Conservation (phyloP, 2,888 invertebrate species). For the Melikaiella ostensackeni region DNA sequence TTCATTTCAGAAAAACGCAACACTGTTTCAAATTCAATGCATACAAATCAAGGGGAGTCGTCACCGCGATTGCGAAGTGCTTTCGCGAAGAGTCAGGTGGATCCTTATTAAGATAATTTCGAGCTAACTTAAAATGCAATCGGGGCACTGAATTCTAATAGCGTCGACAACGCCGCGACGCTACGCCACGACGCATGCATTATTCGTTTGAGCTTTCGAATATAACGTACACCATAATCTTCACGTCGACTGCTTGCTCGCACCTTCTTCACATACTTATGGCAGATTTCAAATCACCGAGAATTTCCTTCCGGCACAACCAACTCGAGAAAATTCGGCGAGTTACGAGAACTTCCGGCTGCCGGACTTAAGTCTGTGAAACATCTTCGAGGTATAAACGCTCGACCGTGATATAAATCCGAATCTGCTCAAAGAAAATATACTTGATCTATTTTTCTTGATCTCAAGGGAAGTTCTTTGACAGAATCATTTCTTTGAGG, state of each 20-base stretch:
- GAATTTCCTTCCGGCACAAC: slow-evolving; percentile 16
- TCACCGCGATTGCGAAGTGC: slow-evolving; percentile 20
- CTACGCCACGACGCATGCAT: slow-evolving; percentile 51
- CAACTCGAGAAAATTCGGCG: slow-evolving; percentile 23
- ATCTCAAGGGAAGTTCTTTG: background rate
- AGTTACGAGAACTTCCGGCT: slow-evolving; percentile 30
- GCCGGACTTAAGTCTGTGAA: slow-evolving; percentile 20
- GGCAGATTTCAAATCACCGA: slow-evolving; percentile 27
- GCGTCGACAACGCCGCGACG: slow-evolving; percentile 41
- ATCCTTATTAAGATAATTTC: slow-evolving; percentile 66
- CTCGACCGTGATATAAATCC: background rate
- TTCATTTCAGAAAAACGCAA: slow-evolving; percentile 56
- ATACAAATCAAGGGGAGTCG: slow-evolving; percentile 58
- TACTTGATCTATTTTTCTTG: background rate
- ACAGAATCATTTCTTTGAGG: background rate
- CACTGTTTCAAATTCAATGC: slow-evolving; percentile 65
- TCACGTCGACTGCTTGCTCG: slow-evolving; percentile 19
- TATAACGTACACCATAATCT: slow-evolving; percentile 44
- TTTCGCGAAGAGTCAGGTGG: slow-evolving; percentile 54
- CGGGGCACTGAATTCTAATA: slow-evolving; percentile 60
- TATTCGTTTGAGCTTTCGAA: slow-evolving; percentile 53
- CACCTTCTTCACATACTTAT: slow-evolving; percentile 17
- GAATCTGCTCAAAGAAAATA: slow-evolving; percentile 7
- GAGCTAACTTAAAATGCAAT: slow-evolving; percentile 63
- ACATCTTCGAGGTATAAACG: slow-evolving; percentile 19